A percentile compares a stretch with the other conserved stretches of the same genome.
Conservation (phyloP, 2,888 invertebrate genomes). For the Tetheella fluctuosa region DNA sequence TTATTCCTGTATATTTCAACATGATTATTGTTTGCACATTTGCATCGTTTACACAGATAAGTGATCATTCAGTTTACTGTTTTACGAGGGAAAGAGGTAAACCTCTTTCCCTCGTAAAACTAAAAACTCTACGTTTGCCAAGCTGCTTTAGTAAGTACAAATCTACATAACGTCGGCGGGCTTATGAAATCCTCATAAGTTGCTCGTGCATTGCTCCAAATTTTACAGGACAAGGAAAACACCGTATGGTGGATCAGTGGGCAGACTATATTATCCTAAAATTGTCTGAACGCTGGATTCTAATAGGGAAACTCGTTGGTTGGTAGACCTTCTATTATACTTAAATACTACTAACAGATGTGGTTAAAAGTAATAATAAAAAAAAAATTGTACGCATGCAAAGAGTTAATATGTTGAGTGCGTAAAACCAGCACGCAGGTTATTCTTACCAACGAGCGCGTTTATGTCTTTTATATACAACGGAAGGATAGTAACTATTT, state of each 20-base stretch:
- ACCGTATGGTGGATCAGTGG: too few species aligned
- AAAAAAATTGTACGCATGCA: neutral
- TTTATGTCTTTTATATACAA: conserved; percentile 2
- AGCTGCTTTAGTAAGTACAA: neutral
- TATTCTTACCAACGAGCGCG: neutral
- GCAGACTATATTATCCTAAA: too few species aligned
- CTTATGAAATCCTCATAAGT: too few species aligned
- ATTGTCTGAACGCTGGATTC: too few species aligned
- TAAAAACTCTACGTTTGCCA: neutral
- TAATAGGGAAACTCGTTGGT: too few species aligned
- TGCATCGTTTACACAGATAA: neutral
- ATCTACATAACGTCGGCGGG: too few species aligned
- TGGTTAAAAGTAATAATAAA: too few species aligned
- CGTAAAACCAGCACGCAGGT: neutral
- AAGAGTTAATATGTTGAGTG: neutral
- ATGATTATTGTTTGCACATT: neutral
- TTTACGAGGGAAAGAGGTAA: too few species aligned
- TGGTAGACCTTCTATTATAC: too few species aligned
- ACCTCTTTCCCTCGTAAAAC: neutral
- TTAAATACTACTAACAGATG: too few species aligned
- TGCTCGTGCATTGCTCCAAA: too few species aligned
- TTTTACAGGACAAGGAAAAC: too few species aligned
- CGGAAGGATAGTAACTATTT: neutral
- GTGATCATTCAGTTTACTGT: neutral
- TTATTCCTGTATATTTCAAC: neutral